These are phyloP conservation scores for Drosophila pseudotalamancana DNA, from an alignment of 2,888 invertebrate genomes.

Conservation along the genomic window DNA sequence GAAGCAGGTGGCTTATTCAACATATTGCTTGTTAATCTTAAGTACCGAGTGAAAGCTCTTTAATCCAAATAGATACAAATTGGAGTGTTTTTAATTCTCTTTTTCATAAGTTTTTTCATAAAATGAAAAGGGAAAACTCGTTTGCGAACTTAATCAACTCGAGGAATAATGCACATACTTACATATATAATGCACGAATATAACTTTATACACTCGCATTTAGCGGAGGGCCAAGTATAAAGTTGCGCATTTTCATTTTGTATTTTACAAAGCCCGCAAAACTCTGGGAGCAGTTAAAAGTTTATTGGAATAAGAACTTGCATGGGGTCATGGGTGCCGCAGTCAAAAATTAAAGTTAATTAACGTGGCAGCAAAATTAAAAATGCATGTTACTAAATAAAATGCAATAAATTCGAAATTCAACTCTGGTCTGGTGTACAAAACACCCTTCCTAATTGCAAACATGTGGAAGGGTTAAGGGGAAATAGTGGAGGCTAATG, in stretches of 20 bases:
- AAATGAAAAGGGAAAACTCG: slow-evolving; percentile 35
- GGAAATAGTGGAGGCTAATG: slow-evolving; percentile 26
- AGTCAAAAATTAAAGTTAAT: slow-evolving; percentile 61
- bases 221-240: slow-evolving; percentile 12
- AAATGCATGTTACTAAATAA: slow-evolving; percentile 58
- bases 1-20: too few relatives aligned
- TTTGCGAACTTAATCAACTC: slow-evolving; percentile 38
- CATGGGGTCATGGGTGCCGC: slow-evolving; percentile 26
- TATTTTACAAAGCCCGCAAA: slow-evolving; percentile 10
- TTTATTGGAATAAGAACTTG: slow-evolving; percentile 34
- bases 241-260: slow-evolving; percentile 28
- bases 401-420: slow-evolving; percentile 59
- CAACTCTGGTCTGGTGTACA: slow-evolving; percentile 21
- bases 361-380: slow-evolving; percentile 61
- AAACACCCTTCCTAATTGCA: slow-evolving; percentile 35
- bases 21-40: neutral
- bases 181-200: too few relatives aligned
- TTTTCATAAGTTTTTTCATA: slow-evolving; percentile 36
- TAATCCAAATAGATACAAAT: slow-evolving; percentile 1
- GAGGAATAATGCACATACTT: slow-evolving; percentile 23
- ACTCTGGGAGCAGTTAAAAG: slow-evolving; percentile 25
- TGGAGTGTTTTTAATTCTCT: neutral
- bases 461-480: slow-evolving; percentile 23
- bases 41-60: neutral
- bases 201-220: slow-evolving; percentile 17